phyloP scores from a whole-genome alignment of 2,888 invertebrate genomes.

The Amphiduros pacificus region DNA sequence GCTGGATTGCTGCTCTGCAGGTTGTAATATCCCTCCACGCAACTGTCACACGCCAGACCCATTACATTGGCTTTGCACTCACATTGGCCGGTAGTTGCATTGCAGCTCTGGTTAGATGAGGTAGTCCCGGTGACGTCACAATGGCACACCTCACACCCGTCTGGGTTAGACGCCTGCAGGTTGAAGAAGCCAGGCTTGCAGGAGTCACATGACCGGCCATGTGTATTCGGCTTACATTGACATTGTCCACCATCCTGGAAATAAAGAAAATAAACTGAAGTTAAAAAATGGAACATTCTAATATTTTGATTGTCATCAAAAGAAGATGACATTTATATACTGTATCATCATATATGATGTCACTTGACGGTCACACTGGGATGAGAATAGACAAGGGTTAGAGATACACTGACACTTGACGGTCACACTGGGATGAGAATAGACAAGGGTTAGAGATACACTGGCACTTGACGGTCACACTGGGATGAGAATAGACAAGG shows the following conservation, averaged over 20 bases:
- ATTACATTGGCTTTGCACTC: slow-evolving; percentile 33
- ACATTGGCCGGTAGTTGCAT: slow-evolving; percentile 28
- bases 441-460: no score
- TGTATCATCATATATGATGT: no score
- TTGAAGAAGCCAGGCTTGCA: slow-evolving; percentile 10
- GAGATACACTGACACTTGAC: no score
- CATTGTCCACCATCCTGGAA: slow-evolving; percentile 28
- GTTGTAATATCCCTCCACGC: slow-evolving; percentile 29
- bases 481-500: no score
- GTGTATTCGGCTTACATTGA: slow-evolving; percentile 20
- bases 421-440: no score
- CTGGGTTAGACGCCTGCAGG: slow-evolving; percentile 2
- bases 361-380: no score
- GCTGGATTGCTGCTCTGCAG: neutral
- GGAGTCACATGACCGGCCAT: slow-evolving; percentile 16
- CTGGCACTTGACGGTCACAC: no score
- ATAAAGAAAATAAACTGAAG: no score
- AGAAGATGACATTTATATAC: no score
- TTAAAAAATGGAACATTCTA: no score
- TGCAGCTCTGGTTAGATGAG: neutral
- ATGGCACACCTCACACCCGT: slow-evolving; percentile 9
- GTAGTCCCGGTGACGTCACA: slow-evolving; percentile 11
- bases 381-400: no score
- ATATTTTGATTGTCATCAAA: no score
- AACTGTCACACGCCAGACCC: slow-evolving; percentile 32